A percentile compares a stretch with the other conserved stretches of the same genome.
These are phyloP conservation scores for Gari tellinella DNA, from an alignment of 2,888 invertebrate species.

Conservation along the genomic window DNA sequence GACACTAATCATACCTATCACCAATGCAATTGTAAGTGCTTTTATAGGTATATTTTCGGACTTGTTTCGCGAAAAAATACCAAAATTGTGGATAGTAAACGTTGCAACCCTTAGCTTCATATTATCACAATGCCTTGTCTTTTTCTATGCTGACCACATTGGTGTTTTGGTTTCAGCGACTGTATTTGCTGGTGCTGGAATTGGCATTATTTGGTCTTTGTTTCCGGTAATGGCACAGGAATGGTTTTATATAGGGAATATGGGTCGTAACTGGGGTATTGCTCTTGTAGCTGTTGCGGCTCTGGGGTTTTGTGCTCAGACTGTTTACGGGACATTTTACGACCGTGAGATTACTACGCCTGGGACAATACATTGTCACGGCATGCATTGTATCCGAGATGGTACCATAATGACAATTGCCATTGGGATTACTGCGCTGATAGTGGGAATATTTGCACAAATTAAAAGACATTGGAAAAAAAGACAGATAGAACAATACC, in stretches of 20 bases:
- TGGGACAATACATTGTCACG: conserved; percentile 36
- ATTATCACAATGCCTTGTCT: conserved; percentile 32
- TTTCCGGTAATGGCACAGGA: conserved; percentile 63
- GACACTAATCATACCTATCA: conserved; percentile 58
- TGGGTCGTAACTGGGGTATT: conserved; percentile 69
- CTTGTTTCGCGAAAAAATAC: conserved; percentile 49
- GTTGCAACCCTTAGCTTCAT: conserved; percentile 35
- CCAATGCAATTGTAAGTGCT: conserved; percentile 56
- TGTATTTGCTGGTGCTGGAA: conserved; percentile 54
- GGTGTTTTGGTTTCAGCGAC: conserved; percentile 48
- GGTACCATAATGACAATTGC: conserved; percentile 47
- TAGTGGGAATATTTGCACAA: conserved; percentile 37
- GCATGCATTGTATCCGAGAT: conserved; percentile 56
- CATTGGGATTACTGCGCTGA: conserved; percentile 27
- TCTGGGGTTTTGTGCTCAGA: conserved; percentile 55
- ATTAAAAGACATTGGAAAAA: conserved; percentile 3
- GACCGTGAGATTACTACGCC: conserved; percentile 29
- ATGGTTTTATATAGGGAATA: conserved; percentile 52
- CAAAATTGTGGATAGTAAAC: conserved; percentile 49
- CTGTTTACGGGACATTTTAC: conserved; percentile 61
- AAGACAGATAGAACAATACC: too few relatives aligned
- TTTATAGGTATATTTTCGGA: conserved; percentile 60
- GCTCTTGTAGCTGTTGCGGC: conserved; percentile 52
- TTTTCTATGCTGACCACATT: conserved; percentile 41
- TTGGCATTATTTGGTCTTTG: conserved; percentile 57